phyloP scores from a whole-genome alignment of 2,113 vertebrate genomes.

The Solea solea region DNA sequence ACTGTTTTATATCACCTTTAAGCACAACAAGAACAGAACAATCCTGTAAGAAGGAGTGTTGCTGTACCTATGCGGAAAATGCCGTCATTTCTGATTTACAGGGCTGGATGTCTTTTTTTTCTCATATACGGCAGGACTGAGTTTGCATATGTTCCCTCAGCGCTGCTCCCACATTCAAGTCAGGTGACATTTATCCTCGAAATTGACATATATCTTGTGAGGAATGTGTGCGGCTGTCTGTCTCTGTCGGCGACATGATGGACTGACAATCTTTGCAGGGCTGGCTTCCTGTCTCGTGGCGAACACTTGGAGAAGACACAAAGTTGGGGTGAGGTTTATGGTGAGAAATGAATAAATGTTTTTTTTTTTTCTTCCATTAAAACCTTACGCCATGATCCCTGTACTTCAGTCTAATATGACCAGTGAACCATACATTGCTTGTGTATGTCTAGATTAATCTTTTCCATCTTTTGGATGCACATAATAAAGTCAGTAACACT shows the following conservation, averaged over 20 bases:
- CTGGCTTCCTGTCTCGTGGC: constrained; percentile 9
- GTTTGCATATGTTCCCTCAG: constrained; percentile 13
- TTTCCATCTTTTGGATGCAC: too few relatives aligned
- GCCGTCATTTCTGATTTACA: constrained; percentile 1
- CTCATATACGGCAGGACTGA: background rate
- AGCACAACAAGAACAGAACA: background rate
- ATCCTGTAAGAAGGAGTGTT: background rate
- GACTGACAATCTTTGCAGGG: constrained; percentile 30
- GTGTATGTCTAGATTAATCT: too few relatives aligned
- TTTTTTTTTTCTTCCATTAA: background rate
- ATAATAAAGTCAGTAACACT: too few relatives aligned
- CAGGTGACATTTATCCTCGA: constrained; percentile 9
- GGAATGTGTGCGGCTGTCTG: constrained; percentile 13
- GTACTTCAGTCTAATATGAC: too few relatives aligned
- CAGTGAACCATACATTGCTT: too few relatives aligned
- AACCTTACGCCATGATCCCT: background rate
- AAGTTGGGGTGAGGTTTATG: background rate
- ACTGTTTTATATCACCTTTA: too few relatives aligned
- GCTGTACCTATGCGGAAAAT: background rate
- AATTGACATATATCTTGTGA: constrained; percentile 14
- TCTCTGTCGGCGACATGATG: constrained; percentile 30
- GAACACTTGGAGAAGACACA: background rate
- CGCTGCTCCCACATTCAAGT: constrained; percentile 1
- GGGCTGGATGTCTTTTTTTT: background rate
- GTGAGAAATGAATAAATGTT: constrained; percentile 13